Evolutionary conservation across 2,113 vertebrate species (phyloP), one percentile per base, ranked within the genome.

Genomic region (Condylura cristata): DNA sequence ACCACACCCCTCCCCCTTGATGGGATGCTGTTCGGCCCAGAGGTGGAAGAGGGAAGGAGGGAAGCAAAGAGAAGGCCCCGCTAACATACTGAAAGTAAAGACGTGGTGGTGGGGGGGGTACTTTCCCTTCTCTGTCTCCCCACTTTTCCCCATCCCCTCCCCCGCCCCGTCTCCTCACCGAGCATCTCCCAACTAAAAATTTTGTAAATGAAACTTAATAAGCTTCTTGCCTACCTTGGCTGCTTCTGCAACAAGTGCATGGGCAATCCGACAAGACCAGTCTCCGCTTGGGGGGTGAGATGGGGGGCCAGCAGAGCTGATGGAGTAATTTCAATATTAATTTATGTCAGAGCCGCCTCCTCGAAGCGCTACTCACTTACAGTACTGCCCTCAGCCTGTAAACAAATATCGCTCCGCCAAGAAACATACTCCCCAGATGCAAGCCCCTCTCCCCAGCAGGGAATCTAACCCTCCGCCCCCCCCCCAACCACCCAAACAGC

Each of bases 361-460:
- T 96, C 78, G 80, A 87, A 94, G 96, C 96, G 94, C 95, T 95
- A 96, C 97, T 98, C 97, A 97, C 97, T 98, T 97, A 97, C 97
- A 95, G 97, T 96, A 95, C 93, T 86, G 95, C 93, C 94, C 95
- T 96, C 96, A 97, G 95, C 97, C 98, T 92, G 97, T 98, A 98
- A 98, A 98, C 97, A 98, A 98, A 98, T 98, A 98, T 98, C 98
- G 97, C 97, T 98, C 97, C 98, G 98, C 98, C 97, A 98, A 96
- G 97, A 98, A 98, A 98, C 96, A 97, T 96, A 97, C 96, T 96
- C 95, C 94, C 96, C 91, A 95, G 95, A 96, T 93, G 94, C 95
- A 93, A 96, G 87, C 89, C 97, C 97, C 97, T 95, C 93, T 96
- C 80, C 89, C 95, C 95, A 86, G 75, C 83, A 94, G 89, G 79